phyloP scores from a whole-genome alignment of 2,888 invertebrate genomes.

The Ellobium chinense region DNA sequence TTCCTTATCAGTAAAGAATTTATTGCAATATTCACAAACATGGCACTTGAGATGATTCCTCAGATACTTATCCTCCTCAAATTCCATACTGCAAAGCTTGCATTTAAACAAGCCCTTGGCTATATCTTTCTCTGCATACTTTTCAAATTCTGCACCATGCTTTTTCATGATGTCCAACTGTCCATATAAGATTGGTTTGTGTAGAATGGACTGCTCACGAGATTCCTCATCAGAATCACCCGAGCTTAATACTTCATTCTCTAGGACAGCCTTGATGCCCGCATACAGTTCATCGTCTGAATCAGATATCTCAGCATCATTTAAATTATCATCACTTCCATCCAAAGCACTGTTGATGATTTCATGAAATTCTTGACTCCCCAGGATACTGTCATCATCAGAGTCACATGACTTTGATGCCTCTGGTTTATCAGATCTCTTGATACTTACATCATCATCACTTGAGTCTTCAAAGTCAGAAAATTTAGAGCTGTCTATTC shows the following conservation, averaged over 20 bases:
- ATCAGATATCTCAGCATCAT: constrained; percentile 13
- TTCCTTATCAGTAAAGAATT: constrained; percentile 31
- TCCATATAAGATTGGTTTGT: constrained; percentile 1
- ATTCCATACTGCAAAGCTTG: constrained; percentile 12
- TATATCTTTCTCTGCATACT: constrained; percentile 19
- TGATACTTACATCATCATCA: not conserved
- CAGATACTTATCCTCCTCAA: constrained; percentile 24
- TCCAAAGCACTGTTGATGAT: constrained; percentile 32
- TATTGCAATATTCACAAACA: constrained; percentile 42
- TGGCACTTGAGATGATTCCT: constrained; percentile 36
- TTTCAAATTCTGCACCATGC: constrained; percentile 28
- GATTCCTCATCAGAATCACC: constrained; percentile 33
- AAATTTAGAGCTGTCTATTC: not conserved
- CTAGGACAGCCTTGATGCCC: constrained; percentile 3
- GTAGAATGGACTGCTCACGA: not conserved
- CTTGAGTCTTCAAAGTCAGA: constrained; percentile 5
- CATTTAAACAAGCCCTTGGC: constrained; percentile 23
- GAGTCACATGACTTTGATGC: not conserved
- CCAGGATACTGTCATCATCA: constrained; percentile 33
- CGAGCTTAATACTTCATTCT: constrained; percentile 1
- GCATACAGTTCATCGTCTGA: constrained; percentile 29
- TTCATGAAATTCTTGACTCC: constrained; percentile 24
- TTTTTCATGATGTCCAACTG: constrained; percentile 29
- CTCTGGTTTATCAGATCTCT: not conserved
- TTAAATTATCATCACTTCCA: constrained; percentile 31